These are phyloP conservation scores for Eriosoma lanigerum DNA, from an alignment of 1,140 invertebrate species.

Conservation along the genomic window DNA sequence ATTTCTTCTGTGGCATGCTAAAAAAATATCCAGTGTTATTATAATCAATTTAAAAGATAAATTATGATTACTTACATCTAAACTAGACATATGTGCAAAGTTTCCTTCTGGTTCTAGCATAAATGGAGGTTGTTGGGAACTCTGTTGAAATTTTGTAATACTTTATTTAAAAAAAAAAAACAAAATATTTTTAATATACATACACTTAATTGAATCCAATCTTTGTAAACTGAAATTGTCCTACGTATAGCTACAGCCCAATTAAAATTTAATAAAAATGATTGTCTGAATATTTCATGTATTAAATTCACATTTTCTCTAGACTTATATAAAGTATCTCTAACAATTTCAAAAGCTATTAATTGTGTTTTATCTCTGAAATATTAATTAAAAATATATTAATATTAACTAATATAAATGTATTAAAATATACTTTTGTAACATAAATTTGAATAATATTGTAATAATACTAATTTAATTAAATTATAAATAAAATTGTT, in stretches of 20 bases:
- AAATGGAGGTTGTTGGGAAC: conserved; percentile 79
- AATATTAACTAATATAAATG: too few species aligned
- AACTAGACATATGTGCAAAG: conserved; percentile 55
- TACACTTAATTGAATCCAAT: conserved; percentile 92
- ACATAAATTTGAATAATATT: too few species aligned
- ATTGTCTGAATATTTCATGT: conserved; percentile 91
- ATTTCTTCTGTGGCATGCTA: conserved; percentile 9
- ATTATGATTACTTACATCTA: conserved; percentile 11
- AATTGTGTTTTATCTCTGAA: conserved; percentile 38
- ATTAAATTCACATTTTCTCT: conserved; percentile 93
- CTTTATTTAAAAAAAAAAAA: not conserved
- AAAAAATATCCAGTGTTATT: not conserved
- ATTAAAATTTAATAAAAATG: conserved; percentile 85
- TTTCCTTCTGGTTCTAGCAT: conserved; percentile 77
- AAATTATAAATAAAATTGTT: too few species aligned
- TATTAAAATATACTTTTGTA: too few species aligned
- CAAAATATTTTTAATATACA: conserved; percentile 54
- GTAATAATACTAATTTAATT: too few species aligned
- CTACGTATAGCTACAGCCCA: conserved; percentile 84
- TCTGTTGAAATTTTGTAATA: conserved; percentile 53
- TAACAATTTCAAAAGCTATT: conserved; percentile 64
- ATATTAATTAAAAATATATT: not conserved
- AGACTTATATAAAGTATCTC: conserved; percentile 83
- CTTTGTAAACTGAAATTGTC: conserved; percentile 92
- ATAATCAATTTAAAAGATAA: too few species aligned